A percentile compares a stretch with the other conserved stretches of the same genome.
These are phyloP conservation scores for Aspidiotus destructor DNA, from an alignment of 2,888 invertebrate genomes.

Conservation along the genomic window DNA sequence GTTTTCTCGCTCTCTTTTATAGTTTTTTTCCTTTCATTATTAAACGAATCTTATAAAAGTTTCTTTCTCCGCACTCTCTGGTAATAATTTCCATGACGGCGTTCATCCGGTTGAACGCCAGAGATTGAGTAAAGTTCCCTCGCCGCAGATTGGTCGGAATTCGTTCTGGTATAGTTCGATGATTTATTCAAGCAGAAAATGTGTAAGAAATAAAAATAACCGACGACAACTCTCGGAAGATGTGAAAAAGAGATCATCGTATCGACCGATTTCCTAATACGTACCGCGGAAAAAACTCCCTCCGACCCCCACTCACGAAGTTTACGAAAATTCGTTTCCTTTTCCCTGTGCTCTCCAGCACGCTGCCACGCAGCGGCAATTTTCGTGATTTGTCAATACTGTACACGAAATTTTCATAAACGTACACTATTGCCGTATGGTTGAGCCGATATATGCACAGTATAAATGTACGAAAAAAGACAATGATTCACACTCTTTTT, in stretches of 20 bases:
- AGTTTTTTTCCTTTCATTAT: constrained; percentile 4
- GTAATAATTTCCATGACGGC: constrained; percentile 24
- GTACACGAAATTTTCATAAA: neutral
- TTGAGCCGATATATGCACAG: neutral
- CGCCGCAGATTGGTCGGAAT: constrained; percentile 27
- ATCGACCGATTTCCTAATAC: constrained; percentile 19
- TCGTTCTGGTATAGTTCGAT: constrained; percentile 29
- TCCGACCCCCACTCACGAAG: neutral
- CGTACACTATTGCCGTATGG: constrained; percentile 1
- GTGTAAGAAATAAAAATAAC: constrained; percentile 24
- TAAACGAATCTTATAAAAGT: constrained; percentile 24
- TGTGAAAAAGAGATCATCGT: constrained; percentile 16
- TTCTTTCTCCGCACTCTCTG: constrained; percentile 26
- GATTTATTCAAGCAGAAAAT: constrained; percentile 29
- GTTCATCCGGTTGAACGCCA: constrained; percentile 28
- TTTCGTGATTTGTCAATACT: no score
- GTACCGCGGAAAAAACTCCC: constrained; percentile 1
- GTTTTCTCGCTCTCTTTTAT: neutral
- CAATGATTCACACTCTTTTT: constrained; percentile 27
- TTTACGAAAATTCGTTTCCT: no score
- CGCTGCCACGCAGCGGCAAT: no score
- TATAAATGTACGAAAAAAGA: constrained; percentile 13
- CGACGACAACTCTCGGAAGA: constrained; percentile 18
- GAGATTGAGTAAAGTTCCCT: constrained; percentile 16
- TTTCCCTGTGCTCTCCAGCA: no score